Base-by-base conservation (phyloP, 2,113 vertebrate species). In the Pollimyrus isidori region DNA sequence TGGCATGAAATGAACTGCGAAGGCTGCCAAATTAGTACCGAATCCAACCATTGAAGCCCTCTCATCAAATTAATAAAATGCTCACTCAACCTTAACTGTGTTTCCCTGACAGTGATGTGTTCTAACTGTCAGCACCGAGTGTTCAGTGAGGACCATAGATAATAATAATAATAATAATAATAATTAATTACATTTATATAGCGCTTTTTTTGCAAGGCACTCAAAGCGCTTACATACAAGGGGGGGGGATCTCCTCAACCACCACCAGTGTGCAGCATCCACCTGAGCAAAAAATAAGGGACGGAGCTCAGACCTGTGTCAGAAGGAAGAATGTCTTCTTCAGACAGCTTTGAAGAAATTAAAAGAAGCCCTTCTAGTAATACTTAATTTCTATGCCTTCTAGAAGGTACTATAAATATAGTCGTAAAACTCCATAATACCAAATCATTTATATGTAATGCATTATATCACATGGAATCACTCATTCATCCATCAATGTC, bases 41-140 rank as follows among this genome's bases (percentile, higher is more conserved):
- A 90, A 90, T 76, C 87, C 88, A 30, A 39, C 30, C 58, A 13
- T 21, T 80, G 89, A 86, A 53, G 52, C 88, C 87, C 30, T 89
- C 87, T 84, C 62, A 90, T 91, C 89, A 92, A 39, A 50, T 86
- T 89, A 87, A 91, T 86, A 73, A 88, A 90, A 89, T 87, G 89
- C 87, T 83, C 23, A 89, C 89, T 90, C 76, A 69, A 87, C 89
- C 89, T 35, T 69, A 84, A 88, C 90, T 56, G 50, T 23, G 53
- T n/a, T 88, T 52, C 46, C 48, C 46, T 91, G 90, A 91, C 88
- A 91, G 49, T 82, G 88, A 87, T 90, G 21, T 87, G 88, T 73
- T 91, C 39, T n/a, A 35, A 58, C 52, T 85, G 50, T 90, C 89
- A 91, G 89, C 56, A 56, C 88, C 50, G n/a, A 82, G 86, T 9